These are phyloP conservation scores for Ariopsis seemanni DNA, from an alignment of 2,113 vertebrate genomes.

Conservation along the genomic window DNA sequence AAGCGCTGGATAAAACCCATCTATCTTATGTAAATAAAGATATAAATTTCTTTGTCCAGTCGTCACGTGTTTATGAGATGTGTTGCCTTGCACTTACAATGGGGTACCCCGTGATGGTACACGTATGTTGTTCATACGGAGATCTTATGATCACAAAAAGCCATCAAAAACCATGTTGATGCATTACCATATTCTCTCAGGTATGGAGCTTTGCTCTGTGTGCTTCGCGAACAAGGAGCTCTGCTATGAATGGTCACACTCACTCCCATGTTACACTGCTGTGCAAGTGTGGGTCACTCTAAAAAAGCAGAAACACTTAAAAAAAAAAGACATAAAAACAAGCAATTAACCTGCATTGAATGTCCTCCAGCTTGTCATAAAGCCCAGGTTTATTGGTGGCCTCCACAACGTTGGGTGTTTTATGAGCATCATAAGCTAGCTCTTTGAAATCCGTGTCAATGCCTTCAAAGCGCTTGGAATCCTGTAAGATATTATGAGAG, in stretches of 20 bases:
- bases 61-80: no score
- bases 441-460: conserved; percentile 91
- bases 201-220: no score
- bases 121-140: no score
- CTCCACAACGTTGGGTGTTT: conserved; percentile 88
- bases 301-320: not conserved
- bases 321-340: conserved; percentile 5
- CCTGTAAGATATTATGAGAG: conserved; percentile 70
- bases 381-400: conserved; percentile 86
- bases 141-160: no score
- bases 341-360: conserved; percentile 82
- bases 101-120: no score
- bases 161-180: no score
- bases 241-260: conserved; percentile 1
- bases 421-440: conserved; percentile 73
- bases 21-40: no score
- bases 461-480: conserved; percentile 86
- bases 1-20: no score
- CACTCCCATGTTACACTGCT: not conserved
- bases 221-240: no score
- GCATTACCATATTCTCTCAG: no score
- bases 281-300: not conserved
- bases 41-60: no score
- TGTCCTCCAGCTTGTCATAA: conserved; percentile 84
- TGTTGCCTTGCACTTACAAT: no score